Conservation (phyloP, 2,797 vertebrate genomes). For the Halcyon leucocephala region DNA sequence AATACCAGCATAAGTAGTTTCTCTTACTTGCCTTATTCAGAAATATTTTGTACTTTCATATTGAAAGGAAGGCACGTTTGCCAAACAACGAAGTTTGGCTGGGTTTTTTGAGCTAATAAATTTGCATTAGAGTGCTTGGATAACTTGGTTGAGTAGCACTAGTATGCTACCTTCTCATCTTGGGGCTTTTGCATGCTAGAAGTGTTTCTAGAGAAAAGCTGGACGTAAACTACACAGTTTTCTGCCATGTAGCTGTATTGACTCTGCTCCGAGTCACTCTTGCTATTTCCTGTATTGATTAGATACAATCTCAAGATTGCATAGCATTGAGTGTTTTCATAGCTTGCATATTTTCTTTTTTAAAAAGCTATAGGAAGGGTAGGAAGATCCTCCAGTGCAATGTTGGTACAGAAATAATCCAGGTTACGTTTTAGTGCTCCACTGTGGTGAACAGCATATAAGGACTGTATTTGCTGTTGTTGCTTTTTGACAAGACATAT, state of each 20-base stretch:
- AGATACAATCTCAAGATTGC: neutral
- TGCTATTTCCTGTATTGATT: neutral
- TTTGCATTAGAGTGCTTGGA: neutral
- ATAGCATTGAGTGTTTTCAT: neutral
- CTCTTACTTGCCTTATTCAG: neutral
- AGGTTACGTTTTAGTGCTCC: neutral
- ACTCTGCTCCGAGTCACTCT: neutral
- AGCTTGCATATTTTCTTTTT: neutral
- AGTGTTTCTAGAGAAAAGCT: neutral
- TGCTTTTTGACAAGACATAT: neutral
- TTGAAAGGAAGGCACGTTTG: neutral
- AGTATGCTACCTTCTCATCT: neutral
- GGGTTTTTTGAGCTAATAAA: neutral
- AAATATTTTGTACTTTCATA: neutral
- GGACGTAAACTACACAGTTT: neutral
- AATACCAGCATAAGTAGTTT: neutral
- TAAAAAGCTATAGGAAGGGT: neutral
- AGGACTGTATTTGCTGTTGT: neutral
- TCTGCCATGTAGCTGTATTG: neutral
- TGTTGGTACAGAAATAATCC: neutral
- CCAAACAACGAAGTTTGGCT: neutral
- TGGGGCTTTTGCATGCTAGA: neutral
- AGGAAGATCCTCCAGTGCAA: neutral
- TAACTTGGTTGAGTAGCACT: neutral
- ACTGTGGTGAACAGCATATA: neutral